phyloP scores from a whole-genome alignment of 1,140 invertebrate species.

The Xylocopa sonorina region DNA sequence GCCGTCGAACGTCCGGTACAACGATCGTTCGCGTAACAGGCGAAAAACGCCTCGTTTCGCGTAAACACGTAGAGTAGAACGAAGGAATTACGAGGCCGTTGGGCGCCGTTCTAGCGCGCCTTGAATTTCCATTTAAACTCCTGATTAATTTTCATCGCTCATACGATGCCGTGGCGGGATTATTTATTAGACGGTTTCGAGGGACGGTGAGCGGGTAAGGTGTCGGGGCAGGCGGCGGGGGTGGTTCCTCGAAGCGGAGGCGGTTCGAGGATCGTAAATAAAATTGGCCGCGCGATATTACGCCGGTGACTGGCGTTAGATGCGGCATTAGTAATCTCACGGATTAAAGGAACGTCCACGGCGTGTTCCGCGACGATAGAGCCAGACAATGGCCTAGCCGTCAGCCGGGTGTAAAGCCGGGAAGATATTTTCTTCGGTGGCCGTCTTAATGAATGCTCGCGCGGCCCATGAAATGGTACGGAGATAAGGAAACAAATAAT shows the following conservation, averaged over 20 bases:
- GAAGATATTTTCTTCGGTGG: not conserved
- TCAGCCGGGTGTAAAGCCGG: not conserved
- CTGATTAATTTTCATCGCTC: constrained; percentile 45
- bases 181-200: constrained; percentile 10
- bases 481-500: constrained; percentile 37
- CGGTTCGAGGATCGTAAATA: constrained; percentile 12
- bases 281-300: constrained; percentile 26
- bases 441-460: constrained; percentile 27
- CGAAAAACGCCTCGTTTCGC: not conserved
- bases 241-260: not conserved
- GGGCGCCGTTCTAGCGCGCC: constrained; percentile 19
- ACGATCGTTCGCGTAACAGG: not conserved
- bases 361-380: not conserved
- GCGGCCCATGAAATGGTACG: not conserved
- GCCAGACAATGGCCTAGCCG: not conserved
- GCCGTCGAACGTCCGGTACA: too few relatives aligned
- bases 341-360: not conserved
- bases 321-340: not conserved
- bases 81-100: constrained; percentile 16
- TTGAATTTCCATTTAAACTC: constrained; percentile 32
- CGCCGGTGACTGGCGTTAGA: not conserved
- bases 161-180: not conserved
- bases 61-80: not conserved
- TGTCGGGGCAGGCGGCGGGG: not conserved
- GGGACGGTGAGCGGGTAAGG: not conserved